Base-by-base conservation (phyloP, 2,113 vertebrate genomes). In the Leptobrachium leishanense region DNA sequence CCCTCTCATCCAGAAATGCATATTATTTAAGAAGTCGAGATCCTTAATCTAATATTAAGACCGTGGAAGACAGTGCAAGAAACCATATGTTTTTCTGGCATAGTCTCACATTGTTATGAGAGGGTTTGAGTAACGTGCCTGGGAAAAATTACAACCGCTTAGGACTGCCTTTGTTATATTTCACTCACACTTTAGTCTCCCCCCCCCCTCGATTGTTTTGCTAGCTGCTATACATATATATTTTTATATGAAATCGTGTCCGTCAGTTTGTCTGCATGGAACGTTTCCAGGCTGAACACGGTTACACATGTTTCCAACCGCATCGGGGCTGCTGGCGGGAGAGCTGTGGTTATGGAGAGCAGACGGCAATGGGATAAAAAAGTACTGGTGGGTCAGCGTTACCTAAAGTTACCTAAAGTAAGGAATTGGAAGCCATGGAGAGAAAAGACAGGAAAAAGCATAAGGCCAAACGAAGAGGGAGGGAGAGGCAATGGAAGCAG, bases 21-120 rank as follows among this genome's bases (percentile, higher is more conserved):
- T 57, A 57, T 7, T 57, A 57, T 57, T 57, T 57, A 57, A 6
- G 10, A 15, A 57, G 55, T 15, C 5, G 9, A 5, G 46, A 15
- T 15, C 55, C 10, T 57, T 57, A 57, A 57, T 57, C 55, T 12
- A 57, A 10, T 57, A 57, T 12, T 57, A 12, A 5, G 55, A 10
- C 84, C 84, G 54, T 82, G 84, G 82, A 83, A 82, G 85, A 85
- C 68, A 82, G 80, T 39, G 12, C 84, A 79, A 71, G 20, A 63
- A 68, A 63, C 43, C 44, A 53, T 57, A 3, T 73, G 82, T 50
- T 75, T 11, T 1, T 70, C 0, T 0, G 73, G 75, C 55, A 12
- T 15, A 15, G 5, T 57, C 55, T 5, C 13, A 57, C 5, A 57
- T 57, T 57, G 10, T 15, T 57, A 15, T 57, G 55, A 57, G 55